A percentile compares a stretch with the other conserved stretches of the same genome.
Conservation (phyloP, 1,140 invertebrate species). For the Latrodectus geometricus region DNA sequence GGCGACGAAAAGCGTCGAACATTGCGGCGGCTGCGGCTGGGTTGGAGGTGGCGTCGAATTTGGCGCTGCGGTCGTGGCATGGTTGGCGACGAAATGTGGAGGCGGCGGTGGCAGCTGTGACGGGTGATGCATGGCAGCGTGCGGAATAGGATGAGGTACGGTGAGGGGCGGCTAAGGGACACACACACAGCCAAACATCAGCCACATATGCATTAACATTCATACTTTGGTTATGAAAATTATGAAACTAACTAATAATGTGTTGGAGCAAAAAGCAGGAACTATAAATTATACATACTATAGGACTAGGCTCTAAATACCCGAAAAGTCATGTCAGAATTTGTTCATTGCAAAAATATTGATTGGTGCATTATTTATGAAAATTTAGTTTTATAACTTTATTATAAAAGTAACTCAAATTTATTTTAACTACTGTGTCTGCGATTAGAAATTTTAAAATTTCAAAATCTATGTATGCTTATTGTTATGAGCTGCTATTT, state of each 20-base stretch:
- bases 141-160: constrained; percentile 69
- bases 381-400: too few species aligned
- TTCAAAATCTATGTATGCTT: too few species aligned
- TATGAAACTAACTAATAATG: constrained; percentile 4
- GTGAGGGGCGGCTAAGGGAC: constrained; percentile 72
- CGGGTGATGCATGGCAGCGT: constrained; percentile 74
- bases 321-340: too few species aligned
- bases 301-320: background rate
- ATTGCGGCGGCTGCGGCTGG: constrained; percentile 80
- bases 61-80: constrained; percentile 73
- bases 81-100: constrained; percentile 64
- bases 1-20: constrained; percentile 79
- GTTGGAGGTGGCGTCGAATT: constrained; percentile 71
- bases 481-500: too few species aligned
- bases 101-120: constrained; percentile 68
- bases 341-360: too few species aligned
- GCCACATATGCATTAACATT: constrained; percentile 45
- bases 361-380: too few species aligned
- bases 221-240: constrained; percentile 36
- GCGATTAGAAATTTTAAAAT: too few species aligned
- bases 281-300: constrained; percentile 16
- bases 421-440: too few species aligned
- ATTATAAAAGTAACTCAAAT: too few species aligned
- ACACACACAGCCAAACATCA: constrained; percentile 58
- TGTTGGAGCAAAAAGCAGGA: background rate